phyloP scores from a whole-genome alignment of 2,888 invertebrate genomes.

The Hirtodrosophila histrioides region DNA sequence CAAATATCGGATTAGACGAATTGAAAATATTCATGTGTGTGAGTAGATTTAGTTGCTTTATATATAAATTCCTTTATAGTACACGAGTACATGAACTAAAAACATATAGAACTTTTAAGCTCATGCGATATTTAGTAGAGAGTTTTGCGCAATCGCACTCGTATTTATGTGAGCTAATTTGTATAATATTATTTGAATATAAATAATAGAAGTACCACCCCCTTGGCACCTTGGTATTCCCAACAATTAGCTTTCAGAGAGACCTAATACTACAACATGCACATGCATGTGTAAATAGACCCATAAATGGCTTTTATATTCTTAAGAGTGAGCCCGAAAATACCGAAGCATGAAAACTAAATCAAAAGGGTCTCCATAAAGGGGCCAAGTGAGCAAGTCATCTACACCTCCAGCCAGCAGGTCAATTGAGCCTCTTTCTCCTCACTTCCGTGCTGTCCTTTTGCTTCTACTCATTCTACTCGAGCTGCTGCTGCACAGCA shows the following conservation, averaged over 20 bases:
- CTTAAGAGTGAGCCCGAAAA: not conserved
- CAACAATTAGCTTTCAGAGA: constrained; percentile 11
- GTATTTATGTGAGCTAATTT: too few species aligned
- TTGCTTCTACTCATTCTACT: constrained; percentile 5
- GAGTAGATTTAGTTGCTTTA: not conserved
- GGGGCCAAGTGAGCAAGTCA: constrained; percentile 39
- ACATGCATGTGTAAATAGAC: not conserved
- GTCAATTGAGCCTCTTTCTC: constrained; percentile 41
- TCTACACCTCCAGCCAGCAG: constrained; percentile 24
- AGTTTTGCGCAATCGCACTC: too few species aligned
- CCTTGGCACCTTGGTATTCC: too few species aligned
- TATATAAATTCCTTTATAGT: too few species aligned
- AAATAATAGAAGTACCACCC: too few species aligned
- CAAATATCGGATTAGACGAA: not conserved
- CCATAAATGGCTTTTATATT: constrained; percentile 14
- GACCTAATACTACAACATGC: not conserved
- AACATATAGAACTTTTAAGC: too few species aligned
- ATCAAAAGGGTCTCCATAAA: constrained; percentile 30
- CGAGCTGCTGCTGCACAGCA: constrained; percentile 42
- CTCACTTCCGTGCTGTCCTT: not conserved
- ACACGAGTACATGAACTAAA: too few species aligned
- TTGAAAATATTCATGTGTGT: not conserved
- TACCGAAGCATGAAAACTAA: constrained; percentile 20
- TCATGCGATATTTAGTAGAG: too few species aligned
- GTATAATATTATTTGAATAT: too few species aligned